Percentiles rank a stretch among this genome's conserved stretches.
Evolutionary conservation across 1,140 invertebrate species (phyloP).

Genomic region (Drosophila pseudoobscura): DNA sequence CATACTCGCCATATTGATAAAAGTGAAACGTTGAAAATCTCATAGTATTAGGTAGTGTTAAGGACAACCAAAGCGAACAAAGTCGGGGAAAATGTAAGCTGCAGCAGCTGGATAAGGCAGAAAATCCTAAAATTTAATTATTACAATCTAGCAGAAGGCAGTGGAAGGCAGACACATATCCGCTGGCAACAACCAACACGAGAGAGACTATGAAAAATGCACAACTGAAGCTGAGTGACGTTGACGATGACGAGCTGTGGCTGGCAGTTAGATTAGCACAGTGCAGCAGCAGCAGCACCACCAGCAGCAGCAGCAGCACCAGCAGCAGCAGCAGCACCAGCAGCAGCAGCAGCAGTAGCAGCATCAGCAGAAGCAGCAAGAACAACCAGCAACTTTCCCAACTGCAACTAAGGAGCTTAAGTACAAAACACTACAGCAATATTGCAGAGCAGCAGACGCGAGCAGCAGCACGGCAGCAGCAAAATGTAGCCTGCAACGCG

Average conservation of each 20-base stretch:
- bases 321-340: conserved; percentile 27
- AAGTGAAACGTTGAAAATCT: conserved; percentile 47
- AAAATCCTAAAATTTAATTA: conserved; percentile 36
- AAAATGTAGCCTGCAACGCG: conserved; percentile 35
- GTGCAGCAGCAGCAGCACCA: conserved; percentile 40
- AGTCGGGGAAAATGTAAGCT: conserved; percentile 58
- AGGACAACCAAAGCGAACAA: conserved; percentile 21
- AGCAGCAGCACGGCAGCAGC: conserved; percentile 10
- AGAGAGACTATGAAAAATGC: conserved; percentile 82
- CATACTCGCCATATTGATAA: conserved; percentile 79
- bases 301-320: conserved; percentile 30
- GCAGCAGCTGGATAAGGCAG: conserved; percentile 39
- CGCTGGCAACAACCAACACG: conserved; percentile 70
- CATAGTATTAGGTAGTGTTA: conserved; percentile 62
- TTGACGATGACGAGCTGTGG: conserved; percentile 75
- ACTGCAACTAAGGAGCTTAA: conserved; percentile 77
- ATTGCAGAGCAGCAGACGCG: background rate
- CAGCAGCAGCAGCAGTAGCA: conserved; percentile 10
- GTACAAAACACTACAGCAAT: conserved; percentile 67
- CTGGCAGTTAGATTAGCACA: conserved; percentile 55
- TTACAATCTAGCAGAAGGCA: conserved; percentile 26
- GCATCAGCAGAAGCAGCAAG: conserved; percentile 14
- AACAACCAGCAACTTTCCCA: conserved; percentile 50
- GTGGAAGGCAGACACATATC: conserved; percentile 56
- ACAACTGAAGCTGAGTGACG: conserved; percentile 78